phyloP scores from a whole-genome alignment of 1,140 invertebrate species.

The Brachionus rotundiformis region DNA sequence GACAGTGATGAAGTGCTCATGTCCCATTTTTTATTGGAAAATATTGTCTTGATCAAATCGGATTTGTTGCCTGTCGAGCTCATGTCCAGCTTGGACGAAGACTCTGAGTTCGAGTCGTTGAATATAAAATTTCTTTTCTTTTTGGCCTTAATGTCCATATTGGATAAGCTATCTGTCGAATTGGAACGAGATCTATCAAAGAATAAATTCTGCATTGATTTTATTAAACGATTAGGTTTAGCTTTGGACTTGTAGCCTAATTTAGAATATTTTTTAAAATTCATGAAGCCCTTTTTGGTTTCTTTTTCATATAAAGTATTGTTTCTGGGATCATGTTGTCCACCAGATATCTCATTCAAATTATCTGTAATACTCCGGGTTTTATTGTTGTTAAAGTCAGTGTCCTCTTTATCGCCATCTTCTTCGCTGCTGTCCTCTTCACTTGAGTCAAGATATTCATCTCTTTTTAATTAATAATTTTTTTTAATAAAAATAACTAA shows the following conservation, averaged over 20 bases:
- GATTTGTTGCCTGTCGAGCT: background rate
- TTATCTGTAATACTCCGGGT: background rate
- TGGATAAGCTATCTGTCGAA: conserved; percentile 26
- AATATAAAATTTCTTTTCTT: background rate
- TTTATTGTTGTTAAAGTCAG: conserved; percentile 29
- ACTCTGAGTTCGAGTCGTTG: conserved; percentile 6
- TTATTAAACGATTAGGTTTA: conserved; percentile 12
- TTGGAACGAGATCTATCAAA: conserved; percentile 31
- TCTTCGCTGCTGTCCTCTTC: conserved; percentile 43
- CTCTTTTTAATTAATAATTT: background rate
- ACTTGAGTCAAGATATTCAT: conserved; percentile 15
- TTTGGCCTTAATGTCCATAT: background rate
- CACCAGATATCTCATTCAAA: background rate
- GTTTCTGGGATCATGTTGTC: background rate
- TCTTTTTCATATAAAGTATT: conserved; percentile 16
- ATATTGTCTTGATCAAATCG: background rate
- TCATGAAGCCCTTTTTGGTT: background rate
- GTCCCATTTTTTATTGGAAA: conserved; percentile 27
- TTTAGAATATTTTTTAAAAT: conserved; percentile 21
- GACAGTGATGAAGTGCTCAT: background rate
- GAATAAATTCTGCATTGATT: conserved; percentile 49
- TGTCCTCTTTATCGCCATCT: conserved; percentile 20
- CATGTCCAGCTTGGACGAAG: conserved; percentile 6
- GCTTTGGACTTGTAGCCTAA: conserved; percentile 15
- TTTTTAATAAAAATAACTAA: background rate